Percentiles rank a stretch among this genome's conserved stretches.
Evolutionary conservation across 1,140 invertebrate species (phyloP).

Genomic region (Nylanderia fulva): DNA sequence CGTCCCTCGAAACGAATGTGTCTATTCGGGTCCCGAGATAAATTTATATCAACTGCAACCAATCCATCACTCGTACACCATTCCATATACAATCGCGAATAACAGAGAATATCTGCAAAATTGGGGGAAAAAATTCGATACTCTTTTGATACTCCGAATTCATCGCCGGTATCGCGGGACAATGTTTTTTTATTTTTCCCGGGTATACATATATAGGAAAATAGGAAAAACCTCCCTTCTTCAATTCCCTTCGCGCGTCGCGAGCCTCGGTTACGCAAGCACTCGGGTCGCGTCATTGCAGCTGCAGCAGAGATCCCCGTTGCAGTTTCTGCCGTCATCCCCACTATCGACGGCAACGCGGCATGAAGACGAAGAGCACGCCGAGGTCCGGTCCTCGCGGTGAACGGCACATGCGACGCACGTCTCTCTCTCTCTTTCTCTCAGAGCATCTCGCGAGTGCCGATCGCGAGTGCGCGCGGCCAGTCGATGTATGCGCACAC

Average conservation of each 20-base stretch:
- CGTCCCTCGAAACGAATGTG: background rate
- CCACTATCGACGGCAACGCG: conserved; percentile 37
- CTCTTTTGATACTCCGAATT: background rate
- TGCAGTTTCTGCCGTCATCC: conserved; percentile 55
- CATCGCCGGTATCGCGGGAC: background rate
- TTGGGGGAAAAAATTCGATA: conserved; percentile 23
- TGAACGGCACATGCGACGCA: conserved; percentile 70
- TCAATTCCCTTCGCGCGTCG: background rate
- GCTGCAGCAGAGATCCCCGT: conserved; percentile 55
- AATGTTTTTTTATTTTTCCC: conserved; percentile 7
- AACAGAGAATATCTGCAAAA: conserved; percentile 41
- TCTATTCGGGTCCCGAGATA: conserved; percentile 7
- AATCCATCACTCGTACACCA: conserved; percentile 13
- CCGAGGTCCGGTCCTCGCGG: conserved; percentile 35
- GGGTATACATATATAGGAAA: background rate
- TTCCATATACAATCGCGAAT: conserved; percentile 14
- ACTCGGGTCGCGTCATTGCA: conserved; percentile 52
- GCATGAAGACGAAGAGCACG: conserved; percentile 40
- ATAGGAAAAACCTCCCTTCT: background rate
- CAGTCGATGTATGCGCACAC: conserved; percentile 72
- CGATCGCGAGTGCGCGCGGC: conserved; percentile 38
- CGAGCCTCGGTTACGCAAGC: conserved; percentile 40
- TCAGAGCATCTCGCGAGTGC: conserved; percentile 57
- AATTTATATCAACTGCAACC: conserved; percentile 16
- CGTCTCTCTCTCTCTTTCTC: conserved; percentile 32